Base-by-base conservation (phyloP, 2,797 vertebrate genomes). In the Rachycentron canadum region DNA sequence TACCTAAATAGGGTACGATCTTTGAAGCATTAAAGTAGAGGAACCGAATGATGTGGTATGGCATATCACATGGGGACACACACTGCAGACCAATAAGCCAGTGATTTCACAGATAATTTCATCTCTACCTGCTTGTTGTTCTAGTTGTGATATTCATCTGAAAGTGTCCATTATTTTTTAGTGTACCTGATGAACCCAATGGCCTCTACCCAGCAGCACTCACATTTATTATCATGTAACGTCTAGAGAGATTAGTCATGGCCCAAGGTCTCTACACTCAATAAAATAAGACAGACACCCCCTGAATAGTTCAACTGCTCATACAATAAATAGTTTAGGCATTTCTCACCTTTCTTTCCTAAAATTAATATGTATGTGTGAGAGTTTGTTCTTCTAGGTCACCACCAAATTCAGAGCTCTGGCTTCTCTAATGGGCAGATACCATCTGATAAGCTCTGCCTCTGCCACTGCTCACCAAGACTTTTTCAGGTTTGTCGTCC, bases 111-210 rank as follows among this genome's bases (percentile, higher is more conserved):
- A 91, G 87, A 81, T 81, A 82, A 76, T 86, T 81, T 77, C 41
- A 63, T 89, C 81, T 78, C 47, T 76, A 59, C 67, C 73, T 38
- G 76, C 71, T 77, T 50, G 60, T 72, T 71, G 82, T 71, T 72
- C 73, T 52, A 74, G 75, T 62, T 19, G 43, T 73, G 81, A 73
- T 85, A 78, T 81, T 78, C 30, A 13, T 83, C 63, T 81, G 74
- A 78, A 88, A 89, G 86, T 52, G 63, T 63, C 76, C 70, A 74
- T 87, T 92, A 81, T 86, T 87, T 81, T 76, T 69, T 69, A 69
- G 68, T 80, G 79, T 70, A 86, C 75, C 76, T 79, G 88, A 90
- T 88, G 88, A 91, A 89, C 89, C 79, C n/a, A 78, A 86, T 84
- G 85, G 76, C 86, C 78, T 86, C 76, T 50, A 49, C 53, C 34